phyloP scores from a whole-genome alignment of 1,140 invertebrate species.

The Asbolus verrucosus region DNA sequence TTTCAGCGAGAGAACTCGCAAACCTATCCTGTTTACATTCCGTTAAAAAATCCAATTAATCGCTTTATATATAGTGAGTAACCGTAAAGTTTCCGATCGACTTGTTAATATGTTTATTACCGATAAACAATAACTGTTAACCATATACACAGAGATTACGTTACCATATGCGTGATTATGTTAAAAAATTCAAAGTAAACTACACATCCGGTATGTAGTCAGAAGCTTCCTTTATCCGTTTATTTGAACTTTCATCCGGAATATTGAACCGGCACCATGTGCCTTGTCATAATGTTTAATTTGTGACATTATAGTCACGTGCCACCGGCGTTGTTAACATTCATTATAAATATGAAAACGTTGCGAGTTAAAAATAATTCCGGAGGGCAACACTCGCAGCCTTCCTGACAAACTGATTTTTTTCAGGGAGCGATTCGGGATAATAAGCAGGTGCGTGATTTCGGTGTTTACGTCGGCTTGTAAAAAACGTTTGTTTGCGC shows the following conservation, averaged over 20 bases:
- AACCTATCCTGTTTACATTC: not conserved
- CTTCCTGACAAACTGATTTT: too few relatives aligned
- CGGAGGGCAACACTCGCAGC: conserved; percentile 17
- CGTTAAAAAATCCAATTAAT: not conserved
- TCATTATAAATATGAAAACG: conserved; percentile 41
- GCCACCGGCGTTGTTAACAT: conserved; percentile 44
- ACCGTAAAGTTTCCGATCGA: too few relatives aligned
- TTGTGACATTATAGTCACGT: conserved; percentile 48
- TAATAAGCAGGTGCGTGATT: conserved; percentile 36
- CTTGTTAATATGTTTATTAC: too few relatives aligned
- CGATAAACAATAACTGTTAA: too few relatives aligned
- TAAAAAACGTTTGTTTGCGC: too few relatives aligned
- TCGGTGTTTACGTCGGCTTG: too few relatives aligned
- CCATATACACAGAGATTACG: too few relatives aligned
- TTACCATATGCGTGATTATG: conserved; percentile 27
- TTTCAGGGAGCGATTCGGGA: not conserved
- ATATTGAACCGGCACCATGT: conserved; percentile 49
- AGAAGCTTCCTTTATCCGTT: conserved; percentile 48
- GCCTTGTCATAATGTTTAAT: conserved; percentile 49
- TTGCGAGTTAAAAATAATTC: conserved; percentile 7
- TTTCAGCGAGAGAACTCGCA: too few relatives aligned
- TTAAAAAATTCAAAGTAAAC: conserved; percentile 46
- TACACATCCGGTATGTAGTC: conserved; percentile 45
- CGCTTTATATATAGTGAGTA: too few relatives aligned
- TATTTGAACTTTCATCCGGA: conserved; percentile 50